These are phyloP conservation scores for Scomber japonicus DNA, from an alignment of 2,113 vertebrate species.

Conservation along the genomic window DNA sequence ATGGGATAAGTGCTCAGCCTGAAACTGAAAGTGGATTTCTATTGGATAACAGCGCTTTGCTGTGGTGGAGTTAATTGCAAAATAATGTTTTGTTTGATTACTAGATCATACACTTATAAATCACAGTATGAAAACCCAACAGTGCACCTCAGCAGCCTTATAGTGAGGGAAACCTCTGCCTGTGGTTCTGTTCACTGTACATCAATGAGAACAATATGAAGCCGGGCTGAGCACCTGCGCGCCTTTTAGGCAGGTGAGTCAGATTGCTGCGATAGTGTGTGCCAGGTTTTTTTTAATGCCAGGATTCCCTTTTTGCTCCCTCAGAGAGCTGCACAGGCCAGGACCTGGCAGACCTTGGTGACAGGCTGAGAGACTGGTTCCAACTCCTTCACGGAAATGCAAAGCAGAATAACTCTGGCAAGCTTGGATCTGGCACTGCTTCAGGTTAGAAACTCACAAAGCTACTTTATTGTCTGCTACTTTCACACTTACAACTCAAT, in stretches of 20 bases:
- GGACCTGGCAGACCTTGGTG: slow-evolving; percentile 95
- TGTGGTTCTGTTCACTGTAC: slow-evolving; percentile 20
- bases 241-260: slow-evolving; percentile 42
- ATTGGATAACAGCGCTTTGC: slow-evolving; percentile 36
- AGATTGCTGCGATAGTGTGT: slow-evolving; percentile 33
- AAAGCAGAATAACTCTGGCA: slow-evolving; percentile 91
- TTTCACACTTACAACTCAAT: slow-evolving; percentile 31
- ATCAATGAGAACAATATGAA: slow-evolving; percentile 12
- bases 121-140: slow-evolving; percentile 16
- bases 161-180: neutral
- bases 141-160: slow-evolving; percentile 9
- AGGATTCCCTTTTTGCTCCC: slow-evolving; percentile 34
- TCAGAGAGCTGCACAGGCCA: slow-evolving; percentile 96
- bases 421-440: slow-evolving; percentile 73
- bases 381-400: slow-evolving; percentile 95
- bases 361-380: slow-evolving; percentile 97
- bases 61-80: slow-evolving; percentile 36
- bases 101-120: slow-evolving; percentile 29
- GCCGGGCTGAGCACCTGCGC: neutral
- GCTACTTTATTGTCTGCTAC: slow-evolving; percentile 4
- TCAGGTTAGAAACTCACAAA: slow-evolving; percentile 78
- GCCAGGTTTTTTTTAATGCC: slow-evolving; percentile 38
- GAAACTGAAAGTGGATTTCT: slow-evolving; percentile 41
- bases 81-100: slow-evolving; percentile 53
- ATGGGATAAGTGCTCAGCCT: slow-evolving; percentile 30